These are phyloP conservation scores for Triops longicaudatus DNA, from an alignment of 1,140 invertebrate genomes.

Conservation along the genomic window DNA sequence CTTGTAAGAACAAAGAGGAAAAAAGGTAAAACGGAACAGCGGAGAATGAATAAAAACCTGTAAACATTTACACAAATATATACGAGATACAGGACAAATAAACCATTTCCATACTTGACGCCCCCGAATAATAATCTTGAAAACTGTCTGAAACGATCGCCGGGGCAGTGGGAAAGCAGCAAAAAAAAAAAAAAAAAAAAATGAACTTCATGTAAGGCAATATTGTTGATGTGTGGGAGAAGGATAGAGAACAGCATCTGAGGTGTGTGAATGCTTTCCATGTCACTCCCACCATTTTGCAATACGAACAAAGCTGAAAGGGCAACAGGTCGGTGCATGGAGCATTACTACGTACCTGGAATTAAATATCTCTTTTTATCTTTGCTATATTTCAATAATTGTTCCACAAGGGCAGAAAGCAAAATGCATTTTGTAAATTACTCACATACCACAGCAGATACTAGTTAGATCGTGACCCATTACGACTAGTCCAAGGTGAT, in stretches of 20 bases:
- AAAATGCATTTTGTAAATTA: no score
- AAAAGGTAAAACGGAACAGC: background rate
- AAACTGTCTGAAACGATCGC: no score
- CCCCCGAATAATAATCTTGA: background rate
- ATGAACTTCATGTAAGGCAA: background rate
- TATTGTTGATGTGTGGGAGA: background rate
- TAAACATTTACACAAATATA: background rate
- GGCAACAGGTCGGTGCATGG: slow-evolving; percentile 7
- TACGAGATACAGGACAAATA: background rate
- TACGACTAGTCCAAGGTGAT: no score
- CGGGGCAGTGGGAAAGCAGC: background rate
- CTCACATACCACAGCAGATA: no score
- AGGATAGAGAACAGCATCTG: background rate
- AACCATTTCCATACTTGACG: slow-evolving; percentile 2
- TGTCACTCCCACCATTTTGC: background rate
- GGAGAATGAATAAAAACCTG: background rate
- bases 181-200: background rate
- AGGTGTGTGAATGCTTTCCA: background rate
- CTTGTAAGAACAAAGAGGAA: no score
- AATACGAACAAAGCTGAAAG: background rate
- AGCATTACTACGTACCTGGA: background rate
- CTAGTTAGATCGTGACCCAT: no score
- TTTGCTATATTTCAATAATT: background rate
- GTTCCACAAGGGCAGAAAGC: no score
- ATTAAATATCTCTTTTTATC: background rate